These are phyloP conservation scores for Globicephala melas DNA, from an alignment of 2,113 vertebrate genomes.

Conservation along the genomic window DNA sequence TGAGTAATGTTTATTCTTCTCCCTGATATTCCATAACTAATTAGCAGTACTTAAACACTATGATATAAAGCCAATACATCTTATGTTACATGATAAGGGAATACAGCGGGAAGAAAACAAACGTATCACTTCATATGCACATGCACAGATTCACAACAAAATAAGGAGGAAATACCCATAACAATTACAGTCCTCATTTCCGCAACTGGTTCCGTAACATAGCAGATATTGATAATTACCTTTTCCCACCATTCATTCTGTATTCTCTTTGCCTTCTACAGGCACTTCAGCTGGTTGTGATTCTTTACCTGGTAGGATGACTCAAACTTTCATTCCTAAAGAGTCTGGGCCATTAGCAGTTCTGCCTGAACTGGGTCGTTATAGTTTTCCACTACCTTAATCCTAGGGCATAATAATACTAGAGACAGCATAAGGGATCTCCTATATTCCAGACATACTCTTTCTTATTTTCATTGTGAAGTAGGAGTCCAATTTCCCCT, in stretches of 20 bases:
- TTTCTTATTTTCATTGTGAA: neutral
- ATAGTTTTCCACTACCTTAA: neutral
- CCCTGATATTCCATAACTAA: neutral
- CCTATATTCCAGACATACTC: neutral
- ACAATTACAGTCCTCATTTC: neutral
- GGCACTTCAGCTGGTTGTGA: neutral
- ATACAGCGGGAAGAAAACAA: neutral
- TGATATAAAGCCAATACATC: neutral
- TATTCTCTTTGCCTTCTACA: neutral
- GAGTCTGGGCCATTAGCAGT: neutral
- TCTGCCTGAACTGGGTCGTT: neutral
- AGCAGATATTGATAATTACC: neutral
- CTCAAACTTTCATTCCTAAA: neutral
- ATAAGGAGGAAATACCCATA: neutral
- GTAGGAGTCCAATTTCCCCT: neutral
- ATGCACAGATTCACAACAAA: neutral
- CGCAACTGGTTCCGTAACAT: neutral
- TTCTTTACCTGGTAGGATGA: neutral
- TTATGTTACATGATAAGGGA: neutral
- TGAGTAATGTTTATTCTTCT: neutral
- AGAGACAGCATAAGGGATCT: neutral
- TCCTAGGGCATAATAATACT: neutral
- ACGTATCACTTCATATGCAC: neutral
- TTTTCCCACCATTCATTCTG: neutral
- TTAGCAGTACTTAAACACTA: neutral